A percentile compares a stretch with the other conserved stretches of the same genome.
phyloP scores from a whole-genome alignment of 1,140 invertebrate genomes.

The Leptinotarsa defecta region DNA sequence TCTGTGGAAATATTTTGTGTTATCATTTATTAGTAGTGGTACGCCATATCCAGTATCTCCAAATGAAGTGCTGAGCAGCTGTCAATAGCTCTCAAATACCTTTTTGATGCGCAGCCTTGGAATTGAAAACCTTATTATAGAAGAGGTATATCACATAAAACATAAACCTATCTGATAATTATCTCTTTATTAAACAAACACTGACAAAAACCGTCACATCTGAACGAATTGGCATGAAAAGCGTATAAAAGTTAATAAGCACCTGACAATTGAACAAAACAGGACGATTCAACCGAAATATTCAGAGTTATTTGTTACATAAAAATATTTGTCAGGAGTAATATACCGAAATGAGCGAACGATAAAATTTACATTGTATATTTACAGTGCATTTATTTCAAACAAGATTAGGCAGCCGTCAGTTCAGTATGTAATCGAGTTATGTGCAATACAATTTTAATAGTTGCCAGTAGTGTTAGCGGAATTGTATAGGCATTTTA shows the following conservation, averaged over 20 bases:
- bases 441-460: not conserved
- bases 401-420: constrained; percentile 5
- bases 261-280: not conserved
- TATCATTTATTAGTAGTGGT: no score
- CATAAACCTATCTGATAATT: no score
- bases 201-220: no score
- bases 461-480: not conserved
- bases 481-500: not conserved
- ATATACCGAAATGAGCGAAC: not conserved
- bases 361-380: constrained; percentile 1
- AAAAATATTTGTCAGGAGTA: not conserved
- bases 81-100: no score
- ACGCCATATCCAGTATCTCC: no score
- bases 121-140: no score
- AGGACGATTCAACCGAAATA: not conserved
- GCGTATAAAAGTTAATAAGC: not conserved
- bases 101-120: no score
- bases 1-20: no score
- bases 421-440: constrained; percentile 1
- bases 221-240: not conserved
- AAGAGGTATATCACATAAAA: no score
- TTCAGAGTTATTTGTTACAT: not conserved
- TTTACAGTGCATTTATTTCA: not conserved
- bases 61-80: no score
- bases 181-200: no score